Conservation (phyloP, 37 sponge, comb jelly and placozoan genomes). For the Aplysina aerophoba region DNA sequence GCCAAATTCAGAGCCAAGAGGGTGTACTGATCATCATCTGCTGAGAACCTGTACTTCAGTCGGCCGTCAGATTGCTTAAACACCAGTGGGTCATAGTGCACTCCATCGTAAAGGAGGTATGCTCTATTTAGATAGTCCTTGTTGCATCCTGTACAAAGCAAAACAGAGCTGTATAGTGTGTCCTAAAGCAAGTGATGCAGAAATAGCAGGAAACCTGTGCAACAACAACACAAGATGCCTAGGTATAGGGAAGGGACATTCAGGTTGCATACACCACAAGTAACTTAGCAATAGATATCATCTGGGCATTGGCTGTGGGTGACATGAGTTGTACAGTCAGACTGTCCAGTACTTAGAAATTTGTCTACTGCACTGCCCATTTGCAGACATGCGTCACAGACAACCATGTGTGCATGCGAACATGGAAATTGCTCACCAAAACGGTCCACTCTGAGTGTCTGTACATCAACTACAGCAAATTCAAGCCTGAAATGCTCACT, state of each 20-base stretch:
- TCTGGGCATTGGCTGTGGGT: too few relatives aligned
- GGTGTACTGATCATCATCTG: conserved; percentile 24
- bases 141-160: conserved; percentile 39
- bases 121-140: conserved; percentile 36
- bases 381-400: too few relatives aligned
- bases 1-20: conserved; percentile 64
- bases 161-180: too few relatives aligned
- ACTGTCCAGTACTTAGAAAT: too few relatives aligned
- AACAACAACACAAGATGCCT: too few relatives aligned
- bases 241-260: too few relatives aligned
- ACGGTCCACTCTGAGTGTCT: conserved; percentile 79
- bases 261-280: too few relatives aligned
- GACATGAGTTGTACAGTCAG: too few relatives aligned
- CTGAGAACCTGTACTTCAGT: conserved; percentile 41
- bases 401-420: too few relatives aligned
- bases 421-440: conserved; percentile 81
- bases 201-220: not conserved
- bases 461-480: conserved; percentile 84
- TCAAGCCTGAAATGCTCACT: conserved; percentile 74
- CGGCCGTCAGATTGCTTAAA: conserved; percentile 2
- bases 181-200: too few relatives aligned
- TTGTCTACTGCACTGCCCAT: too few relatives aligned
- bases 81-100: conserved; percentile 85
- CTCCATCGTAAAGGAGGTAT: conserved; percentile 76
- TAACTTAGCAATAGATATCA: too few relatives aligned